Base-by-base conservation (phyloP, 2,797 vertebrate species). In the Pipistrellus pygmaeus region DNA sequence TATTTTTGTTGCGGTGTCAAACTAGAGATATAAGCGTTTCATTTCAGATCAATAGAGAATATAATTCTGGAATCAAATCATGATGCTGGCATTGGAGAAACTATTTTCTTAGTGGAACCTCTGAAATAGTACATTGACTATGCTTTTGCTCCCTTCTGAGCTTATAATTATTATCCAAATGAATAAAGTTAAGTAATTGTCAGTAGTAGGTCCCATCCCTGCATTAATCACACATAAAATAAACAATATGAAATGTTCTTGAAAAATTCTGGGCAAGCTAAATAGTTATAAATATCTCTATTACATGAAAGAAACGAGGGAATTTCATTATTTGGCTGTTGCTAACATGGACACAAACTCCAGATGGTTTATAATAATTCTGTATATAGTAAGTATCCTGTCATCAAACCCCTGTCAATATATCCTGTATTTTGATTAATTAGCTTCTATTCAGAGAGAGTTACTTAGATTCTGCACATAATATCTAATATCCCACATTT, bases 151-250 rank as follows among this genome's bases (percentile, higher is more conserved):
- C 17, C 5, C n/a, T 44, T 77, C 13, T 18, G n/a, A 94, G 32
- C 38, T 80, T 69, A 85, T 44, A 77, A 55, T 55, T 55, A 55
- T 41, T 90, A 68, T 84, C 17, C 80, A 88, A 88, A 81, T 72
- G 30, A 90, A 69, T 27, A 41, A 82, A 35, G 46, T 55, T 55
- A 84, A 60, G 25, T 57, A 75, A 73, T 41, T 62, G 14, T 25
- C 14, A 23, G n/a, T 5, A 71, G 6, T 73, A 62, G 18, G 4
- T 55, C 92, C 51, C 69, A n/a, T 51, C 72, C 15, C 17, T 32
- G 13, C 2, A 83, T 91, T 73, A 80, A 88, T 69, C 44, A 71
- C 23, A 91, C 1, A 53, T 66, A 72, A 92, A 83, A 68, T 72
- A 32, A 62, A 87, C 27, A 92, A 32, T 41, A 4, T 78, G 38